Evolutionary conservation across 1,140 invertebrate species (phyloP), one percentile per base, ranked within the genome.

Genomic region (Nylanderia fulva): DNA sequence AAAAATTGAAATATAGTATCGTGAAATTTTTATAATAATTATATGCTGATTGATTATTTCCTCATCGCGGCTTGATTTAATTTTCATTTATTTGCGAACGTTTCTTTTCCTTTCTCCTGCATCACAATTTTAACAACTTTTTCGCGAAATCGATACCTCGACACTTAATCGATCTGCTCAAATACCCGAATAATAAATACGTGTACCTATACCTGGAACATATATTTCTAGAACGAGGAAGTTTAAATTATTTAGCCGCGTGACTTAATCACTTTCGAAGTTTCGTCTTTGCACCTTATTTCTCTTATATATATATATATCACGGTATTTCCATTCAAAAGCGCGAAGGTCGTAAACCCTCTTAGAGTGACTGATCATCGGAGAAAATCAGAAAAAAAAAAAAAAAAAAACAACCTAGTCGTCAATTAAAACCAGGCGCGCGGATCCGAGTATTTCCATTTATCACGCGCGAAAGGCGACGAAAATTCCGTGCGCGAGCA

Each of bases 371-470:
- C 15, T 18, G 45, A 71, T n/a, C 33, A 52, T 45, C 4, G 33
- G 29, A 33, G 29, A 33, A 3, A 3, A 33, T 33, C 29, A n/a
- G n/a, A n/a, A n/a, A n/a, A n/a, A n/a, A n/a, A n/a, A n/a, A n/a
- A n/a, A n/a, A n/a, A n/a, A n/a, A n/a, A n/a, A n/a, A n/a, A n/a
- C n/a, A n/a, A n/a, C n/a, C n/a, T 58, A 72, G 45, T 82, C 52
- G 21, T 82, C 77, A 72, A 71, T 82, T 82, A 82, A 45, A 52
- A 82, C 58, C 66, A 29, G 27, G 15, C 27, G n/a, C 24, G n/a
- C 36, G 69, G 3, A 3, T 1, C n/a, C 42, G 15, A 18, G 24
- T 82, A 58, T 82, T 71, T 71, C 18, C 52, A 71, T 82, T 58
- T 42, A 71, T 71, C 24, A 33, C 27, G 36, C 9, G 24, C 24